Evolutionary conservation across 2,888 invertebrate genomes (phyloP), one percentile per base, ranked within the genome.

Genomic region (Amphipyra berbera): DNA sequence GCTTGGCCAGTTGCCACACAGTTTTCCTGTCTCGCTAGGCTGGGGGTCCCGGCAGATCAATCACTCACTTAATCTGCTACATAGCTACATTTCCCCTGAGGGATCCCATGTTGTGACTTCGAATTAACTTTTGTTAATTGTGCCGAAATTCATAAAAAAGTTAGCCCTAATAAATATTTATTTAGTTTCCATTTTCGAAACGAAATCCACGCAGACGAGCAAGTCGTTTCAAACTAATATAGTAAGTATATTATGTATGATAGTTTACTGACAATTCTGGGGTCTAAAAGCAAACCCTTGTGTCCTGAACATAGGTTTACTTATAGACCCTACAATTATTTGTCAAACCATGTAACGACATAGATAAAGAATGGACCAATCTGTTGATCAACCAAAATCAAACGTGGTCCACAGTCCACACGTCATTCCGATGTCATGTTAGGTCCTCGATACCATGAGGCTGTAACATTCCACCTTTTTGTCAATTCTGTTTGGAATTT

Each of bases 31-130:
- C n/a, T 49, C 58, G 14, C 48, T 66, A 45, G 30, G 57, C 47
- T 47, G 59, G 37, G 7, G 37, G 7, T 27, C 46, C 41, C 47
- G 12, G 14, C 47, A 66, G 50, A 73, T 73, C 73, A 73, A 73
- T 73, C 73, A 73, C 54, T 61, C 65, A 73, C 53, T 69, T 73
- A 73, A 73, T 69, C 59, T 57, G 54, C 45, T 48, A 73, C 58
- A 59, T 50, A 35, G 63, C 56, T 73, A 68, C 45, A 73, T 69
- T 73, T 65, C 55, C 60, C 68, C 12, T 21, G 45, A 48, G 63
- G 14, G 33, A 40, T 58, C 35, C 40, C 46, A 61, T 61, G 52
- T 45, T 49, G 61, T 58, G 58, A 61, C 54, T 72, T 55, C 7
- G 30, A 64, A 64, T 61, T 68, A 55, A 54, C 56, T 54, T 57